Base-by-base conservation (phyloP, 2,888 invertebrate species). In the Synanthedon andrenaeformis region DNA sequence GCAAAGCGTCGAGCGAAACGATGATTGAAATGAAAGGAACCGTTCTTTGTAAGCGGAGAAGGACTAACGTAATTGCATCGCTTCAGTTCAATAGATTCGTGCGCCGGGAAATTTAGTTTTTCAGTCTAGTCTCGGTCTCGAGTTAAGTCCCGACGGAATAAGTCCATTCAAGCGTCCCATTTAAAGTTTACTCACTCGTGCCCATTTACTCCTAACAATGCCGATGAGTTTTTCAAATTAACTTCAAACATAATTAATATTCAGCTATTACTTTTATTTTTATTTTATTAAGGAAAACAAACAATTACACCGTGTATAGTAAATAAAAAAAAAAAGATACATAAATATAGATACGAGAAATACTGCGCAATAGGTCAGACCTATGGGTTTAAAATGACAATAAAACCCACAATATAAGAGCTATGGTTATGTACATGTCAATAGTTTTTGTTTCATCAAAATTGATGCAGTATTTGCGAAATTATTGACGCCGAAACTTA, bases 181-280 rank as follows among this genome's bases (percentile, higher is more conserved):
- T 69, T 69, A 69, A 70, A 69, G 64, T 72, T 68, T 63, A 66
- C 65, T 70, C 63, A 66, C 65, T 70, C 63, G 67, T 62, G 63
- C 60, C 65, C 65, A 66, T 49, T 49, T 14, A 17, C 19, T 12
- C 19, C 4, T 8, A 19, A 49, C 45, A 72, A 66, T 66, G 66
- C 63, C 69, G 69, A 72, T 68, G 55, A 55, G 56, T 52, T 69
- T 66, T 58, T 61, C 65, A 67, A 72, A 71, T 70, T 67, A 67
- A 70, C 67, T 68, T 65, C 71, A 65, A 65, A 66, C 67, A 45
- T 45, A 45, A 45, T 8, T 13, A 35, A 10, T 35, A 35, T 3
- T 35, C 35, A 8, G 10, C 35, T 35, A 35, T 35, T 35, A 35
- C 10, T 35, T 35, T 10, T 23, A 23, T 23, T 23, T 17, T 23